Evolutionary conservation across 2,113 vertebrate species (phyloP).

Genomic region (Suricata suricatta): DNA sequence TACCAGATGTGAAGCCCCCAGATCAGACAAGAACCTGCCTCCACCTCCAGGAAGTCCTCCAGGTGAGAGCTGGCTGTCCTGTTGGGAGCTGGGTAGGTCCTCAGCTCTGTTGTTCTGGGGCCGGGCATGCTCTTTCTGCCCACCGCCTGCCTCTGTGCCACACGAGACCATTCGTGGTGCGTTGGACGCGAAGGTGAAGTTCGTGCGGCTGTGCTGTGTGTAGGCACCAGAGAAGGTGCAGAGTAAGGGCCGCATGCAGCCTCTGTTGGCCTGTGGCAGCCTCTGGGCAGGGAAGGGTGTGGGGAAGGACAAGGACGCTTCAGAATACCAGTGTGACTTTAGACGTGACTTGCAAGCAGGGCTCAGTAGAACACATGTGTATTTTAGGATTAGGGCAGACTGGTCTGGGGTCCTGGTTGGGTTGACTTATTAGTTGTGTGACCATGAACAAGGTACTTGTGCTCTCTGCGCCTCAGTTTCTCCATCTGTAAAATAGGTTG

Average conservation of each 20-base stretch:
- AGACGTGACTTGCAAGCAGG: neutral
- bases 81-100: neutral
- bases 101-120: neutral
- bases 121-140: too few relatives aligned
- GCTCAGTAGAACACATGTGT: neutral
- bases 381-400: neutral
- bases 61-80: neutral
- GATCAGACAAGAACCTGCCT: neutral
- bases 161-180: neutral
- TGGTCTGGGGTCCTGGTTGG: neutral
- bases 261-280: neutral
- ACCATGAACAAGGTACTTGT: neutral
- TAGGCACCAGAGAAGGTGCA: too few relatives aligned
- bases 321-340: neutral
- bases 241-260: neutral
- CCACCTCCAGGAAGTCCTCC: neutral
- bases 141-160: too few relatives aligned
- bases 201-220: rapidly evolving
- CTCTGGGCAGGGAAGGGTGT: neutral
- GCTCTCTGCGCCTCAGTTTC: neutral
- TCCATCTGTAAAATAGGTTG: neutral
- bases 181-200: neutral
- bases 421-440: neutral
- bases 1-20: neutral
- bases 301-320: neutral